Evolutionary conservation across 2,113 vertebrate genomes (phyloP).

Genomic region (Nestor notabilis): DNA sequence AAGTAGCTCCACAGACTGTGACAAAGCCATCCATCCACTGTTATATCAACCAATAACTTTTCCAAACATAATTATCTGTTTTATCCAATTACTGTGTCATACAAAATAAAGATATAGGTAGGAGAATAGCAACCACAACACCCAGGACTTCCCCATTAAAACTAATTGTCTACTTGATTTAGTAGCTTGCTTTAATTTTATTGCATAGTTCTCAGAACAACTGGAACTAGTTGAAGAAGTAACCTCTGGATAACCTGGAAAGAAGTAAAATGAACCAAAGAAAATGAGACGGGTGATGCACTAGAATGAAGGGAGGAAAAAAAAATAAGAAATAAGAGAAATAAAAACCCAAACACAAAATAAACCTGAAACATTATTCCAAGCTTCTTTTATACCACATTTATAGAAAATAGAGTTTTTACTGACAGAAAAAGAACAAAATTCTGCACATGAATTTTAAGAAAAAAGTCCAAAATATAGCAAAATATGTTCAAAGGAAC

Average conservation of each 20-base stretch:
- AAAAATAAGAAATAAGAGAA: too few species aligned
- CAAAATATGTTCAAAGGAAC: not conserved
- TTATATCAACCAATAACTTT: not conserved
- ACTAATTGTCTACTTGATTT: not conserved
- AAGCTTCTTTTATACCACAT: not conserved
- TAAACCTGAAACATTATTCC: not conserved
- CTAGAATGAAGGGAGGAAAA: not conserved
- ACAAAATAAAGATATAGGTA: not conserved
- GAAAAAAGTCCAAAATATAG: not conserved
- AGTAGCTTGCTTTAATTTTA: not conserved
- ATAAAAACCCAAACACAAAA: fast-evolving
- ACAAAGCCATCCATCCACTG: not conserved
- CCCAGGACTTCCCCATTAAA: not conserved
- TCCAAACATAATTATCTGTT: not conserved
- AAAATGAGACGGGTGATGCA: not conserved
- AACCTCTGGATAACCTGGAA: not conserved
- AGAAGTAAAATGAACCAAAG: not conserved
- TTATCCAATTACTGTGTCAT: not conserved
- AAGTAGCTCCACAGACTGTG: not conserved
- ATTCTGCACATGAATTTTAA: not conserved
- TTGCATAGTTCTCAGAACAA: not conserved
- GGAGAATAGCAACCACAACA: not conserved
- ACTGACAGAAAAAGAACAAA: not conserved
- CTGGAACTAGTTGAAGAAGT: not conserved
- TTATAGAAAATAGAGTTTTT: not conserved